Evolutionary conservation across 2,888 invertebrate species (phyloP), one percentile per base, ranked within the genome.

Genomic region (Euzetes globulus): DNA sequence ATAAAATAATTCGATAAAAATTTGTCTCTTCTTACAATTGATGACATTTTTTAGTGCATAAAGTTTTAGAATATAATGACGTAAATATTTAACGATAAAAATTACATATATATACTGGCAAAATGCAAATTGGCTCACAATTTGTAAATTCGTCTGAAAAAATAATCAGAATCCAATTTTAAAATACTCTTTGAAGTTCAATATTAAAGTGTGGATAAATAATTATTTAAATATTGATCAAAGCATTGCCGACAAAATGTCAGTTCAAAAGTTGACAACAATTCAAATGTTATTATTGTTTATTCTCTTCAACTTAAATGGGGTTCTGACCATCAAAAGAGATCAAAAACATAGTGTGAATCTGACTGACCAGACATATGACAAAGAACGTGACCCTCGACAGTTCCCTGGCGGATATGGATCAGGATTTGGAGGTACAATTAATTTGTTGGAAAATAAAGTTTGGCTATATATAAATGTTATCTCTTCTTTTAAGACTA

Each of bases 11-110:
- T 65, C 33, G 63, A 27, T 37, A 6, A 27, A 37, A 19, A 65
- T 65, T 41, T 65, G 19, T 65, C 2, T 7, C 7, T 52, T 3
- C 3, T 27, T 60, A 60, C 60, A 60, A 60, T 60, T 47, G 47
- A 70, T 15, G 1, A 17, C 70, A 70, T 27, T 70, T 70, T 70
- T 70, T 47, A 47, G 70, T 70, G 70, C 70, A 70, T 70, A 70
- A 70, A 70, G 70, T 70, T 17, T 68, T 19, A 11, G 11, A 41
- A 22, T 27, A n/a, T n/a, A 19, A 25, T 70, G 70, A 70, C 70
- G 70, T 70, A 45, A 70, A 47, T 13, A 45, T 41, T 11, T 29
- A 13, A 70, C 15, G 4, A 9, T 19, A 29, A 47, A 27, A 7
- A 22, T 27, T 17, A 25, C 37, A 70, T 70, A 70, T 70, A 70